Evolutionary conservation across 2,888 invertebrate species (phyloP).

Genomic region (Sthenelais limicola): DNA sequence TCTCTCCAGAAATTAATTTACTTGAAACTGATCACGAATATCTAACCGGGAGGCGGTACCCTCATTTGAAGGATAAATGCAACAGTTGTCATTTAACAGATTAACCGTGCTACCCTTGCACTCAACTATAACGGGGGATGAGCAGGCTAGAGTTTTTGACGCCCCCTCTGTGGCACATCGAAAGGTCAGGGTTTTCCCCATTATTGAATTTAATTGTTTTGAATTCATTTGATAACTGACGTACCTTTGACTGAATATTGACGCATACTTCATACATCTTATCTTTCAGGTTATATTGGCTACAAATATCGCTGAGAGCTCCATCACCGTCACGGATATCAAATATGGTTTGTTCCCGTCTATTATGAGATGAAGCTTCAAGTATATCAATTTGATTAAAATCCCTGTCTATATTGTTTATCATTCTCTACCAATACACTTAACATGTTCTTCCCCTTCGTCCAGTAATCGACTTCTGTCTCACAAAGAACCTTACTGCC

Average conservation of each 20-base stretch:
- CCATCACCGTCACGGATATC: constrained; percentile 72
- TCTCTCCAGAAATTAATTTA: too few relatives aligned
- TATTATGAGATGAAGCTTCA: neutral
- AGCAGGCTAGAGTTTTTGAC: constrained; percentile 80
- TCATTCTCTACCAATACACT: neutral
- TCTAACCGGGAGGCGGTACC: too few relatives aligned
- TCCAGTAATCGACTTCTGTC: constrained; percentile 91
- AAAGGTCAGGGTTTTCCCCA: constrained; percentile 74
- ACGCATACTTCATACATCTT: neutral
- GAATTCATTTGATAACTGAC: neutral
- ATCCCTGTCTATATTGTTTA: neutral
- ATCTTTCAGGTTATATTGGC: constrained; percentile 67
- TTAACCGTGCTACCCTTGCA: constrained; percentile 71
- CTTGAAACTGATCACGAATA: too few relatives aligned
- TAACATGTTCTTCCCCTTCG: neutral
- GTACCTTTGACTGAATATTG: neutral
- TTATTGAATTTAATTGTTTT: neutral
- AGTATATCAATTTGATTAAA: neutral
- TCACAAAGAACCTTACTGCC: constrained; percentile 86
- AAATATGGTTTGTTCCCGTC: constrained; percentile 67
- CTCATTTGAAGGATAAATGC: too few relatives aligned
- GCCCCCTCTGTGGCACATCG: constrained; percentile 79
- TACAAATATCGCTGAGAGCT: constrained; percentile 73
- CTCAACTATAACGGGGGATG: constrained; percentile 84
- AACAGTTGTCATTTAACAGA: constrained; percentile 54